Base-by-base conservation (phyloP, 2,113 vertebrate species). In the Platichthys flesus region DNA sequence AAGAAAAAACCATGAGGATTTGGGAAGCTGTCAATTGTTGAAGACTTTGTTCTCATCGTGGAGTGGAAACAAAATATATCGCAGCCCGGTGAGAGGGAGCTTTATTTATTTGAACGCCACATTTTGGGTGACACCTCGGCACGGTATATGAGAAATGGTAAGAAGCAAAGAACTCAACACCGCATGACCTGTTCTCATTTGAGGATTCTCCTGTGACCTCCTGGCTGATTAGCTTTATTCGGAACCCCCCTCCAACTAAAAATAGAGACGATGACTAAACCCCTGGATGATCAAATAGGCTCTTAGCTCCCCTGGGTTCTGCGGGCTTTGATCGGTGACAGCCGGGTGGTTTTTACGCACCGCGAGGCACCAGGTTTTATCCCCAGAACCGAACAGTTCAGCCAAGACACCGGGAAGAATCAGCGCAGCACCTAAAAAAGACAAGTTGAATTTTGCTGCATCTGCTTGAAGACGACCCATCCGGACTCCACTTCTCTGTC, bases 91-190 rank as follows among this genome's bases (percentile, higher is more conserved):
- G 31, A 79, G 49, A 37, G 51, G 20, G 15, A 28, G n/a, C n/a
- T 76, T 66, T 31, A 47, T 47, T 47, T 47, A 47, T 47, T 47
- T 47, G 13, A 15, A 40, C 2, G 40, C 40, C 40, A 40, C 40
- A 40, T 40, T 14, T 18, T 77, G 71, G 73, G 80, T 40, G 84
- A 82, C 65, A 85, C 37, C 49, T 45, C 76, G 9, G 52, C 64
- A 61, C 51, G 5, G 45, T 15, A 26, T 26, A 26, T 2, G 51
- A 60, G 58, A 62, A 69, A 84, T 81, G 86, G 88, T 90, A 81
- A 91, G 90, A 76, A 66, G 71, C 75, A 70, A 55, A 73, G 28
- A 73, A 68, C 40, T n/a, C 3, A 45, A 54, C 61, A 74, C 65
- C 37, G 61, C 82, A 76, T 49, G 56, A 64, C 47, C 5, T 37